Evolutionary conservation across 2,797 vertebrate genomes (phyloP), one percentile per base, ranked within the genome.

Genomic region (Acipenser oxyrinchus): DNA sequence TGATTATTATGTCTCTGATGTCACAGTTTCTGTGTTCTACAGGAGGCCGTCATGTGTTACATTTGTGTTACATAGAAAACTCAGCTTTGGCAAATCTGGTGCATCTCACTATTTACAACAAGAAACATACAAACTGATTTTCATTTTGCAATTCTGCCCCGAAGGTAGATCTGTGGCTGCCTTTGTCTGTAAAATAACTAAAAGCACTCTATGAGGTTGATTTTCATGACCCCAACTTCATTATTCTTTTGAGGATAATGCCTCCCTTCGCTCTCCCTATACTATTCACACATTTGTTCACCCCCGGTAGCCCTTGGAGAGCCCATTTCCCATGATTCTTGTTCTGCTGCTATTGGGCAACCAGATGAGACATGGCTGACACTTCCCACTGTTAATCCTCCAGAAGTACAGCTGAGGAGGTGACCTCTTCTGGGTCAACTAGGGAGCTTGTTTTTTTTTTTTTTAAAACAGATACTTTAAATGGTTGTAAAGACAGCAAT

Each of bases 341-440:
- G 37, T 62, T 11, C 10, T 60, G 23, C 64, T 63, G 55, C 67
- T 48, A 58, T 52, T 37, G 53, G 37, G 8, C 49, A 51, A 61
- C 13, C 66, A 48, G 60, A 62, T 61, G 50, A 74, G 64, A 70
- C 75, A 12, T 68, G 73, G 65, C 57, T 79, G 70, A 74, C 23
- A 72, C 68, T 68, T 70, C 73, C 72, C 72, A 70, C 66, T 67
- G 68, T 65, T 70, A 71, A 73, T 64, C 67, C 72, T 69, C 70
- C 72, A 67, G 71, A 67, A 9, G 23, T 73, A 48, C 65, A 72
- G 60, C 23, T 73, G 48, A 62, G 61, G 62, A 63, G 58, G 70
- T 23, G 69, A 11, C 23, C 50, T 64, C 72, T 72, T 58, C n/a
- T 48, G 70, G 10, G 48, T 11, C 8, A 37, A 72, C 63, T 1